These are phyloP conservation scores for Microplitis deprimator DNA, from an alignment of 2,888 invertebrate genomes.

Conservation along the genomic window DNA sequence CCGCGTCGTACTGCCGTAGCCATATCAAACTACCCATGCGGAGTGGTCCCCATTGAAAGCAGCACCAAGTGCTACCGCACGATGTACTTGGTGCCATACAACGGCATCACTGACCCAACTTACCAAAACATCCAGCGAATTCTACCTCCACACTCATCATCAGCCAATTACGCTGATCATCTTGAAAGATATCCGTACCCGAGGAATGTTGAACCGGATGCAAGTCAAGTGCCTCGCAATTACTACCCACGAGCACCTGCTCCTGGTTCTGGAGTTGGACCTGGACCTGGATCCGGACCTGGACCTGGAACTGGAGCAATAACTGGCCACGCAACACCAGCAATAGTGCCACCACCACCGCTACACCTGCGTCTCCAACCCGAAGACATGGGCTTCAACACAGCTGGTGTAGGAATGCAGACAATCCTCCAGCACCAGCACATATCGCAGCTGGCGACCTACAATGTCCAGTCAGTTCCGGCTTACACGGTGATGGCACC, in stretches of 20 bases:
- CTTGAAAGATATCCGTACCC: slow-evolving; percentile 68
- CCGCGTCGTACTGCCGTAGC: slow-evolving; percentile 45
- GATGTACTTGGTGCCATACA: slow-evolving; percentile 69
- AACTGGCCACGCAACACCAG: slow-evolving; percentile 39
- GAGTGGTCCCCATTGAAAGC: slow-evolving; percentile 50
- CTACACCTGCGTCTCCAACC: slow-evolving; percentile 66
- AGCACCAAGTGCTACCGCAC: slow-evolving; percentile 65
- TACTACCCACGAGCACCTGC: slow-evolving; percentile 59
- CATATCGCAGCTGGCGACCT: slow-evolving; percentile 53
- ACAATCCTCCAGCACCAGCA: slow-evolving; percentile 61
- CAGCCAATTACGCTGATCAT: slow-evolving; percentile 64
- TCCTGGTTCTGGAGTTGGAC: slow-evolving; percentile 22
- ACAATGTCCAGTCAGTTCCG: slow-evolving; percentile 56
- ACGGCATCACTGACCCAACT: slow-evolving; percentile 65
- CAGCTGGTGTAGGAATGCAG: slow-evolving; percentile 54
- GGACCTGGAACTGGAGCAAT: neutral
- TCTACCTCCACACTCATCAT: slow-evolving; percentile 60
- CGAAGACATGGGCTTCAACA: slow-evolving; percentile 56
- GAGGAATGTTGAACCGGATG: slow-evolving; percentile 54
- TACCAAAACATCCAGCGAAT: slow-evolving; percentile 69
- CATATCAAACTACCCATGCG: slow-evolving; percentile 59
- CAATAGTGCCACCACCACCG: slow-evolving; percentile 35
- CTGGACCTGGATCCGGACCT: slow-evolving; percentile 23
- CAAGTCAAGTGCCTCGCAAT: slow-evolving; percentile 51
- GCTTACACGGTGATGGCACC: slow-evolving; percentile 55